A percentile compares a stretch with the other conserved stretches of the same genome.
phyloP scores from a whole-genome alignment of 2,113 vertebrate genomes.

The Alces alces region DNA sequence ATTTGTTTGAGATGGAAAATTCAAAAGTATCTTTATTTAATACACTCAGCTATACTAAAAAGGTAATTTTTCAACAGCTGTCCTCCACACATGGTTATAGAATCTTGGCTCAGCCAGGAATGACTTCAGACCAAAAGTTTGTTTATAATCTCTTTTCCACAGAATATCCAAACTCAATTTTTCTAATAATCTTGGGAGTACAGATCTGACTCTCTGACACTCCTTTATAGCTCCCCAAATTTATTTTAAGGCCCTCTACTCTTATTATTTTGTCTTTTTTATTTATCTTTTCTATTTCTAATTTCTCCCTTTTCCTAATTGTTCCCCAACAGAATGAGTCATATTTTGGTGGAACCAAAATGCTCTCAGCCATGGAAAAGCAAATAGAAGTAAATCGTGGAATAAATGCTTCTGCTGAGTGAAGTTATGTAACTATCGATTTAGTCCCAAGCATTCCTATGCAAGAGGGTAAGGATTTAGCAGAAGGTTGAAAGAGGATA shows the following conservation, averaged over 20 bases:
- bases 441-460: neutral
- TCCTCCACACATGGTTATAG: neutral
- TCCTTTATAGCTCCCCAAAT: neutral
- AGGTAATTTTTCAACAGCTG: neutral
- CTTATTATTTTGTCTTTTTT: neutral
- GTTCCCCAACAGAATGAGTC: constrained; percentile 12
- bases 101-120: neutral
- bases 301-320: neutral
- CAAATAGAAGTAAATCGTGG: constrained; percentile 30
- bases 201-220: neutral
- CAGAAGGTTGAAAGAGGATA: neutral
- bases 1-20: neutral
- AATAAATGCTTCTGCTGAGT: neutral
- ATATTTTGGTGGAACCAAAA: neutral
- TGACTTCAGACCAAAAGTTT: neutral
- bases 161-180: neutral
- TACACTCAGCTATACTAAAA: neutral
- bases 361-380: constrained; percentile 12
- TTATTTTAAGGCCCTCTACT: neutral
- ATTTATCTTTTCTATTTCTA: constrained; percentile 5
- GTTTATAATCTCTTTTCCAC: neutral
- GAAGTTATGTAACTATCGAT: neutral
- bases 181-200: neutral
- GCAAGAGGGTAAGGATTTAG: neutral
- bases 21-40: neutral